Conservation (phyloP, 2,888 invertebrate genomes). For the Drosophila paracracens region DNA sequence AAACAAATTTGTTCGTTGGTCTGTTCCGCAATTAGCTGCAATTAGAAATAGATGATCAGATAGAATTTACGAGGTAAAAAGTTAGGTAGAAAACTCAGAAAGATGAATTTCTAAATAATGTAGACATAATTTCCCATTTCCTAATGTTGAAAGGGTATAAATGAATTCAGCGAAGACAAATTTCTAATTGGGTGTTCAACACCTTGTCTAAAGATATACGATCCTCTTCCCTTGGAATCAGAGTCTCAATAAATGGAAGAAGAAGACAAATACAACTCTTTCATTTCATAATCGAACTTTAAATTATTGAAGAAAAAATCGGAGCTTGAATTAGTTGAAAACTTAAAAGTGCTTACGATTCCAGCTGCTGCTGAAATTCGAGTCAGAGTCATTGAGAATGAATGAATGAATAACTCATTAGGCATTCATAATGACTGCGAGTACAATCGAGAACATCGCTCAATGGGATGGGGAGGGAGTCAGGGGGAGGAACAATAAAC, state of each 20-base stretch:
- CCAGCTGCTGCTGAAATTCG: background rate
- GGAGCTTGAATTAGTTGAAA: slow-evolving; percentile 9
- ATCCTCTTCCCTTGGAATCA: background rate
- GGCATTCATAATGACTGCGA: slow-evolving; percentile 51
- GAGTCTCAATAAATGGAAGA: background rate
- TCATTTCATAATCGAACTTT: background rate
- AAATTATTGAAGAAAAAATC: background rate
- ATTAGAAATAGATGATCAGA: slow-evolving; percentile 41
- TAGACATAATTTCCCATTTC: background rate
- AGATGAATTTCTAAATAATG: background rate
- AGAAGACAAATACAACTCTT: background rate
- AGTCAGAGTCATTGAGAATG: slow-evolving; percentile 16
- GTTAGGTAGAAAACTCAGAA: background rate
- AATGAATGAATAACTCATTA: slow-evolving; percentile 52
- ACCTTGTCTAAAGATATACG: background rate
- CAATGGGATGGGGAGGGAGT: slow-evolving; percentile 10
- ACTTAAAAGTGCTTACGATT: background rate
- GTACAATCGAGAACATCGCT: slow-evolving; percentile 43
- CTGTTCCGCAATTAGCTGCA: slow-evolving; percentile 52
- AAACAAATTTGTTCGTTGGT: slow-evolving; percentile 43
- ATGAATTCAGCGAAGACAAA: background rate
- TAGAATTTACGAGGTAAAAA: background rate
- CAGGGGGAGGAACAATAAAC: background rate
- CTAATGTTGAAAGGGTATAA: background rate
- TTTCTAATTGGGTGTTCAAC: no score